phyloP scores from a whole-genome alignment of 2,797 vertebrate genomes.

The Acrocephalus scirpaceus region DNA sequence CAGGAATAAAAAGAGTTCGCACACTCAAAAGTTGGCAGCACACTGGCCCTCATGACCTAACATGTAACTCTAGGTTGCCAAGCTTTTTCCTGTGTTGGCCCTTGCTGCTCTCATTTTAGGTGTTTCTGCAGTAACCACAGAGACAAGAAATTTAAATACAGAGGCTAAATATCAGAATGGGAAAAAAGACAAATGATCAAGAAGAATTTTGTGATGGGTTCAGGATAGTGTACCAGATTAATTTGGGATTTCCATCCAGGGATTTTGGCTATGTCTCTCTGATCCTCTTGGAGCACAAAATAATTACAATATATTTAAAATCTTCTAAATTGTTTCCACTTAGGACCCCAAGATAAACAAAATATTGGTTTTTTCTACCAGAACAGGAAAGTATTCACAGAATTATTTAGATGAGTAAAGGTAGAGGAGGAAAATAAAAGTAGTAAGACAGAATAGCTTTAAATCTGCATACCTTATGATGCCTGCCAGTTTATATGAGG shows the following conservation, averaged over 20 bases:
- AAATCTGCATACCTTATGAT: not conserved
- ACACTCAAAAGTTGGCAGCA: not conserved
- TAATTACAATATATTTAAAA: not conserved
- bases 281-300: not conserved
- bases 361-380: not conserved
- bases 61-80: not conserved
- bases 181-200: not conserved
- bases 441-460: not conserved
- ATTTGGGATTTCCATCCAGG: not conserved
- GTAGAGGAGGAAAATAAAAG: not conserved
- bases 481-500: not conserved
- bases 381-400: not conserved
- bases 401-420: not conserved
- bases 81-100: not conserved
- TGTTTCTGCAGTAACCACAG: conserved; percentile 1
- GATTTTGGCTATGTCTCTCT: not conserved
- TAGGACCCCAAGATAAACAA: not conserved
- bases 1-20: not conserved
- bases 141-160: not conserved
- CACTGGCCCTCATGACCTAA: not conserved
- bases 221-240: not conserved
- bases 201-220: not conserved
- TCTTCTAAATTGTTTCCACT: not conserved
- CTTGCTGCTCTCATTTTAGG: not conserved
- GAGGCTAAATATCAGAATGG: not conserved